Percentiles rank a stretch among this genome's conserved stretches.
phyloP scores from a whole-genome alignment of 2,113 vertebrate genomes.

The Onychostoma macrolepis region DNA sequence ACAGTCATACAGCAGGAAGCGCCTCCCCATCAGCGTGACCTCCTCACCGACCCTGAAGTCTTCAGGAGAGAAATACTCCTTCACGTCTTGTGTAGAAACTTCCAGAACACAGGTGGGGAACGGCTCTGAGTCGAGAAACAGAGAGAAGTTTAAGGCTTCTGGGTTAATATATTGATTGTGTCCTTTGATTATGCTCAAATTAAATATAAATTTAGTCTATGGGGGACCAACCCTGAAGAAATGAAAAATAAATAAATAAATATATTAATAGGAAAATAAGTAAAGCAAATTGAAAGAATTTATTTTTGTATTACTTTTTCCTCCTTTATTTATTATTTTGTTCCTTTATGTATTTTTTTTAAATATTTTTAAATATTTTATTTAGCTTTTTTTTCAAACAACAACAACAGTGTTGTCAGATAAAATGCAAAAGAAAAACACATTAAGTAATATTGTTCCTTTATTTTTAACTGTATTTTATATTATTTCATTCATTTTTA shows the following conservation, averaged over 20 bases:
- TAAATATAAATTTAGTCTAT: neutral
- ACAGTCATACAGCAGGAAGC: constrained; percentile 88
- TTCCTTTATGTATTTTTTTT: no score
- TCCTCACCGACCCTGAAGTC: constrained; percentile 87
- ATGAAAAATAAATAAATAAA: neutral
- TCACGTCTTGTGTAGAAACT: constrained; percentile 85
- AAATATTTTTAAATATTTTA: no score
- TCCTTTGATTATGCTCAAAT: neutral
- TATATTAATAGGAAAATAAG: neutral
- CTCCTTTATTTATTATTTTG: no score
- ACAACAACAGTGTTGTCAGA: no score
- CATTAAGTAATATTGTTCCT: no score
- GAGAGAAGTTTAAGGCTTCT: neutral
- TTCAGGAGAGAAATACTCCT: constrained; percentile 85
- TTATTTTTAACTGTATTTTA: no score
- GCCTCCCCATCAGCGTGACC: constrained; percentile 81
- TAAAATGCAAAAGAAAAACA: no score
- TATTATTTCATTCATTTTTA: no score
- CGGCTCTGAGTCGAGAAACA: constrained; percentile 69
- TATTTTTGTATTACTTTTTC: no score
- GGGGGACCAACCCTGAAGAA: neutral
- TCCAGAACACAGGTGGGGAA: constrained; percentile 91
- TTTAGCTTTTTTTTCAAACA: no score
- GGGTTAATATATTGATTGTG: no score
- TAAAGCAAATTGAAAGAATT: neutral